Percentiles rank a stretch among this genome's conserved stretches.
Evolutionary conservation across 1,140 invertebrate genomes (phyloP).

Genomic region (Apolygus lucorum): DNA sequence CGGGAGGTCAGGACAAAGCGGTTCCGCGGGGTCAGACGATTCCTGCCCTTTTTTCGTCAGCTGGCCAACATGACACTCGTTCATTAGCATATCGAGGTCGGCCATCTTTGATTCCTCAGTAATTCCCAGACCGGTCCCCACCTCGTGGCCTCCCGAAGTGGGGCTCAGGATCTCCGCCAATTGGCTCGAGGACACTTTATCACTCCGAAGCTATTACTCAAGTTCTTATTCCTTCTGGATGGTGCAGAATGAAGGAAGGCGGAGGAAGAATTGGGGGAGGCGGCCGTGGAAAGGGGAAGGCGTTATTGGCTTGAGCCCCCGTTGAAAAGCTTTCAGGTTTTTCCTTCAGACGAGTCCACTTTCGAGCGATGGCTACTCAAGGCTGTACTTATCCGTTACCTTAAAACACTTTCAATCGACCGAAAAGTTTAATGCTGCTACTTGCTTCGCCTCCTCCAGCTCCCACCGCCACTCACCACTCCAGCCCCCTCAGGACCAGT

Average conservation of each 20-base stretch:
- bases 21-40: neutral
- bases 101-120: slow-evolving; percentile 20
- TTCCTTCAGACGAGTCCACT: slow-evolving; percentile 19
- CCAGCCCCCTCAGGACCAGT: too few species aligned
- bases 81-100: slow-evolving; percentile 17
- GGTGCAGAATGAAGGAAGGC: neutral
- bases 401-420: slow-evolving; percentile 23
- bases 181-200: slow-evolving; percentile 4
- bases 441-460: neutral
- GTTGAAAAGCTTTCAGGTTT: slow-evolving; percentile 23
- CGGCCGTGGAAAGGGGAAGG: neutral
- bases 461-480: neutral
- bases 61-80: slow-evolving; percentile 6
- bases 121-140: slow-evolving; percentile 18
- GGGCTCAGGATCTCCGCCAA: neutral
- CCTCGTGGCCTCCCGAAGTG: neutral
- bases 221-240: slow-evolving; percentile 9
- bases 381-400: slow-evolving; percentile 21
- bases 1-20: too few species aligned
- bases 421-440: slow-evolving; percentile 23
- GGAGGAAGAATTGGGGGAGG: neutral
- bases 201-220: neutral
- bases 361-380: slow-evolving; percentile 20
- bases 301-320: slow-evolving; percentile 13
- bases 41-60: neutral